Evolutionary conservation across 2,797 vertebrate genomes (phyloP), one percentile per base, ranked within the genome.

Genomic region (Lithobates sylvaticus): DNA sequence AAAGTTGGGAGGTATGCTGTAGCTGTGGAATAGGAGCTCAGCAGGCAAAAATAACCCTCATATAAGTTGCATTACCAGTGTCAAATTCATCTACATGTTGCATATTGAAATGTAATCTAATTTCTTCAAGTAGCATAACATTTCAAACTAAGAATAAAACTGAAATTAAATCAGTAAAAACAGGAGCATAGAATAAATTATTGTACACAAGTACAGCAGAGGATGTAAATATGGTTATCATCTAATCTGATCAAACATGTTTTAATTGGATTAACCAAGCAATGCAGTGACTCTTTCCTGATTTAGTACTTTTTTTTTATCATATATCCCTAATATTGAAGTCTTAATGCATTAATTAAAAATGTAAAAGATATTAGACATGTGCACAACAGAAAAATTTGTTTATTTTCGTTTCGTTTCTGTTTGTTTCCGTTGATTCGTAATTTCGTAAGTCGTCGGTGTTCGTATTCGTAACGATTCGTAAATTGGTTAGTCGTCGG

Each of bases 231-330:
- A 68, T 3, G 10, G 76, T 73, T 74, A 44, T 44, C 50, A 65
- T 32, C 68, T 84, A 78, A 84, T 84, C 42, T 42, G 58, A 79
- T 74, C 8, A 79, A 79, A 67, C 12, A 68, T 74, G n/a, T 29
- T 72, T 70, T 78, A 84, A 80, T 85, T 8, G 68, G 36, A 85
- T 79, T 74, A 74, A 71, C 32, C 61, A 13, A 64, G 76, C 68
- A 79, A 23, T 64, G 58, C 10, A 65, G 39, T 68, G 76, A 42
- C 42, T 85, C 70, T 74, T 64, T 78, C 36, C 39, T 67, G 70
- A 80, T 74, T 80, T 74, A 39, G 76, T 74, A 54, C 80, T 39
- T 6, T 1, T 8, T 39, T 39, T 39, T 39, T 39, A 39, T 39
- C 6, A 6, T 39, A 39, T 39, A 10, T 39, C 10, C 39, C 39